Percentiles rank a stretch among this genome's conserved stretches.
phyloP scores from a whole-genome alignment of 2,113 vertebrate genomes.

The Saimiri boliviensis region DNA sequence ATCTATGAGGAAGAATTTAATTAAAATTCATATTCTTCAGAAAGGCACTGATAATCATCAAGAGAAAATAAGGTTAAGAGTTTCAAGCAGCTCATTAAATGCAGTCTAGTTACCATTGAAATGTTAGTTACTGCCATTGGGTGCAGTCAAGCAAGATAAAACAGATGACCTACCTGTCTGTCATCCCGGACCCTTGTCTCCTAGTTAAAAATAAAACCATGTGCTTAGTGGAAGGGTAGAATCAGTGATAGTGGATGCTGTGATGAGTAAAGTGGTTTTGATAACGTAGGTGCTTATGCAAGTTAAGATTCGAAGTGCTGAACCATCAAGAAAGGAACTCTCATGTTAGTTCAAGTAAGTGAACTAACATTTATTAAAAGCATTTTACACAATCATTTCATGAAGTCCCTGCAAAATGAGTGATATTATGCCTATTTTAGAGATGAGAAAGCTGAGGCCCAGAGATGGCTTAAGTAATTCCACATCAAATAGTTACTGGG shows the following conservation, averaged over 20 bases:
- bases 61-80: background rate
- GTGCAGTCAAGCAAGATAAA: background rate
- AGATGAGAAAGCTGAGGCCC: background rate
- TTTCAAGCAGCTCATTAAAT: constrained; percentile 25
- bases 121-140: background rate
- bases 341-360: background rate
- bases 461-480: background rate
- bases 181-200: background rate
- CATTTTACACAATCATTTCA: background rate
- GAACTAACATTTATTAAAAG: background rate
- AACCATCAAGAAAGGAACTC: background rate
- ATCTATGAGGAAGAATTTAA: background rate
- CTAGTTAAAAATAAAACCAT: background rate
- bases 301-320: background rate
- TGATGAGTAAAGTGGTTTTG: background rate
- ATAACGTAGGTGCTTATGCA: background rate
- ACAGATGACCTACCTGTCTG: background rate
- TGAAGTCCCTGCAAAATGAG: background rate
- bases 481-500: background rate
- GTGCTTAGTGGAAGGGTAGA: background rate
- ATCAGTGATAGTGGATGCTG: background rate
- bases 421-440: background rate
- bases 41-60: background rate
- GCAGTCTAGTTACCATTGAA: background rate
- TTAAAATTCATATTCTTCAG: constrained; percentile 8